A percentile compares a stretch with the other conserved stretches of the same genome.
These are phyloP conservation scores for Brachionus angularis DNA, from an alignment of 1,140 invertebrate genomes.

Conservation along the genomic window DNA sequence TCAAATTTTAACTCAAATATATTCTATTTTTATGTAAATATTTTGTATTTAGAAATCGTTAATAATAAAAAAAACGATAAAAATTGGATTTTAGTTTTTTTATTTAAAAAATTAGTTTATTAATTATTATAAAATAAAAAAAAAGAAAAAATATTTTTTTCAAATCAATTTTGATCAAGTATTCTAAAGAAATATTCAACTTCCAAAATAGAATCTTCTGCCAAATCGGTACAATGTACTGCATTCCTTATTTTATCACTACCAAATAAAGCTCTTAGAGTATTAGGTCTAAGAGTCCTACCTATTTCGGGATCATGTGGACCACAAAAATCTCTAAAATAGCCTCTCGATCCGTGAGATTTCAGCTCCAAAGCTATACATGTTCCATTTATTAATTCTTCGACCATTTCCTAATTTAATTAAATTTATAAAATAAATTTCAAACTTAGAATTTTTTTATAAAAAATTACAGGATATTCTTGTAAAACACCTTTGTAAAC, in stretches of 20 bases:
- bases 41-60: no score
- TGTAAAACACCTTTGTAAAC: constrained; percentile 83
- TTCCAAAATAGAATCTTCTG: constrained; percentile 77
- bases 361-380: constrained; percentile 81
- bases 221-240: constrained; percentile 84
- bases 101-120: no score
- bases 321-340: constrained; percentile 78
- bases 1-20: constrained; percentile 2
- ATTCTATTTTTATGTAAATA: constrained; percentile 6
- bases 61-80: no score
- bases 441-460: neutral
- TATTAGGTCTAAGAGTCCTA: constrained; percentile 72
- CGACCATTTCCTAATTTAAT: constrained; percentile 68
- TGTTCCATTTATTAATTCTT: constrained; percentile 73
- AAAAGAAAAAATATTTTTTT: neutral
- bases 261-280: constrained; percentile 77
- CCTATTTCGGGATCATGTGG: constrained; percentile 83
- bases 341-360: constrained; percentile 62
- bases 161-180: constrained; percentile 47
- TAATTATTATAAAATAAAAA: constrained; percentile 17
- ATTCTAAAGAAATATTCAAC: constrained; percentile 59
- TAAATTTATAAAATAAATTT: neutral
- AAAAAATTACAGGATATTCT: constrained; percentile 68
- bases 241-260: constrained; percentile 77
- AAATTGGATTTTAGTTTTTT: no score